Base-by-base conservation (phyloP, 2,888 invertebrate genomes). In the Epinotia demarniana region DNA sequence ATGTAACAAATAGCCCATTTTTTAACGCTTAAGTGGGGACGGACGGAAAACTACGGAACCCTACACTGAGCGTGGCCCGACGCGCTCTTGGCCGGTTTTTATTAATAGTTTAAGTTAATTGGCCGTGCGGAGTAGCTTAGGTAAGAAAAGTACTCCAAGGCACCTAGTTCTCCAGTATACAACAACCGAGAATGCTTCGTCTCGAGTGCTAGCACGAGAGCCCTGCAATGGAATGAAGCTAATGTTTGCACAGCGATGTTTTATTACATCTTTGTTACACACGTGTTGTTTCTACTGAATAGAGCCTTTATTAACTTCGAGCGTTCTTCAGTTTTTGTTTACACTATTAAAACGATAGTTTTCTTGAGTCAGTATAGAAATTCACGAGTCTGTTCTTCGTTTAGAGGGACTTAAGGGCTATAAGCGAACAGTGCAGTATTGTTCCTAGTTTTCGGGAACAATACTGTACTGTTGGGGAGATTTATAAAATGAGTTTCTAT, bases 291-390 rank as follows among this genome's bases (percentile, higher is more conserved):
- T 71, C 71, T 12, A 18, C 75, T 75, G 71, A 75, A 75, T 62
- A 67, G 57, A 16, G n/a, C 57, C 75, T 67, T 75, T 81, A 80
- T 71, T 33, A 53, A 71, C 76, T 73, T 78, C 68, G 79, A 77
- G 78, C 72, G 66, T 71, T 67, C 66, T 72, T 33, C 33, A 83
- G 84, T 87, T 91, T 89, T 89, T 91, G 88, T 91, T 86, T 79
- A 81, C 82, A 86, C 85, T 90, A 90, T 91, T 89, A 89, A 89
- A 87, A 80, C 85, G 85, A 87, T 87, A 82, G 84, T 85, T 87
- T 84, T 84, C 85, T 85, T 83, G 79, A 81, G 81, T 82, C 86
- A 85, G 84, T 81, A 79, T 80, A 87, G 85, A 88, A 90, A 91
- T 90, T 90, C 86, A 86, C 85, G 82, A 85, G 90, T 90, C 83